Evolutionary conservation across 2,797 vertebrate genomes (phyloP), one percentile per base, ranked within the genome.

Genomic region (Merluccius polli): DNA sequence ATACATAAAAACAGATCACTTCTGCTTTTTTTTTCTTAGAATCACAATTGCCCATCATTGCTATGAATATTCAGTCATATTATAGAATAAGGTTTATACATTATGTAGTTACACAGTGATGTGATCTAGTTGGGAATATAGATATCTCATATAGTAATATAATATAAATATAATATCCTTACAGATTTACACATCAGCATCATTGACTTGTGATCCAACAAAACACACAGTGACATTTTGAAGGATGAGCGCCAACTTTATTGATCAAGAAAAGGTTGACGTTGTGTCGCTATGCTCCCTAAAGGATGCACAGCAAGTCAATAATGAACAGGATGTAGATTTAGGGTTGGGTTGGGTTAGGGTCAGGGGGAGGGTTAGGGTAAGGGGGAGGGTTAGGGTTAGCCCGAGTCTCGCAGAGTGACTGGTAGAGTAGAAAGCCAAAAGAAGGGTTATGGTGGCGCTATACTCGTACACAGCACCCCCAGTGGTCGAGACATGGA

Each of bases 191-290:
- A 36, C 11, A 9, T 36, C 36, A 36, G 16, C 41, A 59, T 24
- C n/a, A 59, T 59, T 24, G 21, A 59, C 3, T 48, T 59, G 52
- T 24, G 21, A 24, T 59, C 21, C 21, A 65, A 72, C 38, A 41
- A 38, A 72, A 41, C 71, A 41, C 59, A 1, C n/a, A 15, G n/a
- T 12, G 15, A 36, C 2, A 63, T 13, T n/a, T 73, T 52, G 65
- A 71, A 74, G 31, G 88, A 88, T 90, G 88, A 90, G 88, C 87
- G 86, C 81, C 85, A 86, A 83, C 81, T 94, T 94, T 93, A 94
- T 93, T 93, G 87, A 88, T 91, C 89, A 89, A 85, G 82, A 75
- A 93, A 79, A 21, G 73, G 70, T 68, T 70, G 44, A 81, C n/a
- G 71, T 77, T 78, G 65, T 79, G 69, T 68, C n/a, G 10, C n/a